These are phyloP conservation scores for Stramonita haemastoma DNA, from an alignment of 2,888 invertebrate species.

Conservation along the genomic window DNA sequence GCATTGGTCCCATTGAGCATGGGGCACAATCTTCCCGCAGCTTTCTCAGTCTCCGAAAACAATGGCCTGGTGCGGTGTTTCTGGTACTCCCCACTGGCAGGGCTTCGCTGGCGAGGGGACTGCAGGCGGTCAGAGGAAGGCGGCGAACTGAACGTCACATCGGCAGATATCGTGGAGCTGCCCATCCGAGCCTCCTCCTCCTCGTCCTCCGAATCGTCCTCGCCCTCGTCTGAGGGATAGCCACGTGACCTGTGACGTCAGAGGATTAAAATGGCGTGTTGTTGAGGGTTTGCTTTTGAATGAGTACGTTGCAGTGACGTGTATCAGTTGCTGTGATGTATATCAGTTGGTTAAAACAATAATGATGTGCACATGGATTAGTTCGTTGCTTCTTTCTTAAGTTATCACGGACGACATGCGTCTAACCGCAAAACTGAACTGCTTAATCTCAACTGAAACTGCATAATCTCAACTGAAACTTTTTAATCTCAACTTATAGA, in stretches of 20 bases:
- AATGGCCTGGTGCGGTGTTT: neutral
- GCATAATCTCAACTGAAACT: too few relatives aligned
- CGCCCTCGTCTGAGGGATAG: conserved; percentile 15
- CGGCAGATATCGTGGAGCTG: conserved; percentile 1
- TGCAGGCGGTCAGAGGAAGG: neutral
- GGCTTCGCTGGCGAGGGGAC: neutral
- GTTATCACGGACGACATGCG: too few relatives aligned
- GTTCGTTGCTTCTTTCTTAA: neutral
- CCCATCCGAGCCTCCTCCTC: neutral
- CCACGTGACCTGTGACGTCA: conserved; percentile 12
- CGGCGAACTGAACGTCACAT: neutral
- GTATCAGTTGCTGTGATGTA: neutral
- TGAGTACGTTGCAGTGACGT: too few relatives aligned
- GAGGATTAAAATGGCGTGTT: too few relatives aligned
- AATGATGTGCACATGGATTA: neutral
- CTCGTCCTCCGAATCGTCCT: neutral
- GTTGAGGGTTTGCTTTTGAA: neutral
- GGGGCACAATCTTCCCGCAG: neutral
- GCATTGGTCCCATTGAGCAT: neutral
- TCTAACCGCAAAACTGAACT: too few relatives aligned
- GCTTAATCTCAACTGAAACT: too few relatives aligned
- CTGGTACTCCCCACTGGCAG: neutral
- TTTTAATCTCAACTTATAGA: too few relatives aligned
- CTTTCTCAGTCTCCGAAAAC: neutral
- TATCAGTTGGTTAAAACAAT: too few relatives aligned